phyloP scores from a whole-genome alignment of 2,888 invertebrate genomes.

The Smittia aterrima region DNA sequence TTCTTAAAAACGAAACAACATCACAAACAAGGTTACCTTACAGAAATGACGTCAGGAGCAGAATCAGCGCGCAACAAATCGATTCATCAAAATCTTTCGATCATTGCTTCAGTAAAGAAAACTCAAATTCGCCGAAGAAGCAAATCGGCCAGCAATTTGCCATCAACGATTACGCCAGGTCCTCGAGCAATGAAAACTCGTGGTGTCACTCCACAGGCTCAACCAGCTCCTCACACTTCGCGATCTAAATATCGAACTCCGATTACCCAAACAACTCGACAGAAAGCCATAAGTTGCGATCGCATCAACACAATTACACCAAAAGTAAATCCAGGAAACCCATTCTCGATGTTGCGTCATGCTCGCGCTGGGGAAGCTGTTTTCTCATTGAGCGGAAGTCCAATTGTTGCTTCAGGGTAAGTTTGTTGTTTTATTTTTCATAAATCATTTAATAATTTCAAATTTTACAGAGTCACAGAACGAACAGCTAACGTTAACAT shows the following conservation, averaged over 20 bases:
- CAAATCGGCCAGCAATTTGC: constrained; percentile 3
- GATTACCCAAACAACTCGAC: background rate
- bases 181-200: constrained; percentile 11
- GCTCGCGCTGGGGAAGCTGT: constrained; percentile 53
- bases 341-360: constrained; percentile 51
- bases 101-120: background rate
- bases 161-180: constrained; percentile 23
- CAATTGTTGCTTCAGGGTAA: constrained; percentile 52
- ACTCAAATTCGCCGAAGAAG: constrained; percentile 14
- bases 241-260: constrained; percentile 36
- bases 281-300: constrained; percentile 29
- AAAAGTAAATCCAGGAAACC: constrained; percentile 45
- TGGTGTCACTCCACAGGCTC: constrained; percentile 1
- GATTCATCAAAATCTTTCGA: background rate
- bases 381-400: constrained; percentile 52
- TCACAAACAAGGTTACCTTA: constrained; percentile 31
- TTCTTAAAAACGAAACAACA: background rate
- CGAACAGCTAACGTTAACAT: constrained; percentile 52
- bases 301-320: constrained; percentile 45
- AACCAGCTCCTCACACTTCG: background rate
- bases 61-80: background rate
- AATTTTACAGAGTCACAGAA: background rate
- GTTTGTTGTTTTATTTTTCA: constrained; percentile 42
- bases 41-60: constrained; percentile 22
- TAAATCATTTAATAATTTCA: background rate